Evolutionary conservation across 2,113 vertebrate genomes (phyloP).

Genomic region (Pelmatolapia mariae): DNA sequence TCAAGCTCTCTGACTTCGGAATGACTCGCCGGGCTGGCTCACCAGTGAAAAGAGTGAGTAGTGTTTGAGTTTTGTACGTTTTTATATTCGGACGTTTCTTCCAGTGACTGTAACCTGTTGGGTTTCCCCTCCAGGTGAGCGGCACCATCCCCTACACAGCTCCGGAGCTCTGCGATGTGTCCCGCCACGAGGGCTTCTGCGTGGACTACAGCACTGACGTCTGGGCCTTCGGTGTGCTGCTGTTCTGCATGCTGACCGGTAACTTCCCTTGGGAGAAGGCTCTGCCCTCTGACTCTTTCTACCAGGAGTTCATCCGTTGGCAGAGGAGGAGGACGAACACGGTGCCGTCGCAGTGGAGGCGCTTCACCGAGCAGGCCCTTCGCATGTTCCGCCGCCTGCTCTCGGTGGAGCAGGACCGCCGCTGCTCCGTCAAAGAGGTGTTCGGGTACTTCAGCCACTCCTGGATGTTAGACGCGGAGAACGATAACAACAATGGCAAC

Average conservation of each 20-base stretch:
- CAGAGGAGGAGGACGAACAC: slow-evolving; percentile 67
- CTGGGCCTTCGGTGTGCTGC: slow-evolving; percentile 82
- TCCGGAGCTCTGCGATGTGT: slow-evolving; percentile 76
- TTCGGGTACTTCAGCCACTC: slow-evolving; percentile 76
- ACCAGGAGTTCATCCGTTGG: slow-evolving; percentile 82
- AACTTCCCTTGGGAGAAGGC: slow-evolving; percentile 87
- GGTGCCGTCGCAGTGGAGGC: slow-evolving; percentile 80
- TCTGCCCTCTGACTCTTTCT: slow-evolving; percentile 77
- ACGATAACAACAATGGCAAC: slow-evolving; percentile 52
- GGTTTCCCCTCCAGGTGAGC: slow-evolving; percentile 56
- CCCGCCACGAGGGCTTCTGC: slow-evolving; percentile 76
- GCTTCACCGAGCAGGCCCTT: slow-evolving; percentile 78
- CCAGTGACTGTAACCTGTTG: not conserved
- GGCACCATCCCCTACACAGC: slow-evolving; percentile 84
- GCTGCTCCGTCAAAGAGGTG: slow-evolving; percentile 80
- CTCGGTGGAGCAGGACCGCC: slow-evolving; percentile 73
- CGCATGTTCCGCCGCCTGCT: slow-evolving; percentile 81
- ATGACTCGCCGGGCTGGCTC: slow-evolving; percentile 80
- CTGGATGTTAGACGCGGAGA: slow-evolving; percentile 77
- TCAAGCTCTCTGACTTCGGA: slow-evolving; percentile 81
- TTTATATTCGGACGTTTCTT: not conserved
- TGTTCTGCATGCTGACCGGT: slow-evolving; percentile 83
- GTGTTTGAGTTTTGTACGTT: not conserved
- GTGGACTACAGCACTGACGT: slow-evolving; percentile 81
- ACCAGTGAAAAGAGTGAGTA: slow-evolving; percentile 75